Percentiles rank a stretch among this genome's conserved stretches.
These are phyloP conservation scores for Hephaestus fuliginosus DNA, from an alignment of 2,797 vertebrate genomes.

Conservation along the genomic window DNA sequence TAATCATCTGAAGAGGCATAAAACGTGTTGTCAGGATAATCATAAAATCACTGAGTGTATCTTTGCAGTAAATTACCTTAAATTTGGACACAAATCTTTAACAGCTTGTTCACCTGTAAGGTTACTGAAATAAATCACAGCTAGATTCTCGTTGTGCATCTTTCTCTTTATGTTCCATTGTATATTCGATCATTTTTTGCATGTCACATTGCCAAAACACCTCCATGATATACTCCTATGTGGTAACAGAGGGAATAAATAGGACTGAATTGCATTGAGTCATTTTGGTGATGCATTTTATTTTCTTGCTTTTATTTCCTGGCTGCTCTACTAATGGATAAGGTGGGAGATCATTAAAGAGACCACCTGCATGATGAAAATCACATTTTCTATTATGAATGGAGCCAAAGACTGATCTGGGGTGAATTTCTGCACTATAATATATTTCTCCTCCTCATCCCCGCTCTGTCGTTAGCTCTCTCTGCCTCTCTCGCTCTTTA, in stretches of 20 bases:
- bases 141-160: not conserved
- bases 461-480: not conserved
- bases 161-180: not conserved
- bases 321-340: conserved; percentile 20
- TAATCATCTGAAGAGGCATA: too few relatives aligned
- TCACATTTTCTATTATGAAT: conserved; percentile 38
- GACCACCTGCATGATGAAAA: conserved; percentile 32
- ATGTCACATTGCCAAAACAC: not conserved
- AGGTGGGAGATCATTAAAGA: conserved; percentile 40
- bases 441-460: conserved; percentile 15
- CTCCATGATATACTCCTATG: not conserved
- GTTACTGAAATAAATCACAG: not conserved
- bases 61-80: not conserved
- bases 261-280: not conserved
- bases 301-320: conserved; percentile 11
- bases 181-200: not conserved
- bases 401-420: conserved; percentile 17
- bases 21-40: too few relatives aligned
- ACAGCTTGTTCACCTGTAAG: not conserved
- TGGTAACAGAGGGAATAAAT: not conserved
- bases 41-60: too few relatives aligned
- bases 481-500: conserved; percentile 17
- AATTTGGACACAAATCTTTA: not conserved
- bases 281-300: conserved; percentile 5
- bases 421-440: conserved; percentile 28